Conservation (phyloP, 2,113 vertebrate genomes). For the Chionis minor region DNA sequence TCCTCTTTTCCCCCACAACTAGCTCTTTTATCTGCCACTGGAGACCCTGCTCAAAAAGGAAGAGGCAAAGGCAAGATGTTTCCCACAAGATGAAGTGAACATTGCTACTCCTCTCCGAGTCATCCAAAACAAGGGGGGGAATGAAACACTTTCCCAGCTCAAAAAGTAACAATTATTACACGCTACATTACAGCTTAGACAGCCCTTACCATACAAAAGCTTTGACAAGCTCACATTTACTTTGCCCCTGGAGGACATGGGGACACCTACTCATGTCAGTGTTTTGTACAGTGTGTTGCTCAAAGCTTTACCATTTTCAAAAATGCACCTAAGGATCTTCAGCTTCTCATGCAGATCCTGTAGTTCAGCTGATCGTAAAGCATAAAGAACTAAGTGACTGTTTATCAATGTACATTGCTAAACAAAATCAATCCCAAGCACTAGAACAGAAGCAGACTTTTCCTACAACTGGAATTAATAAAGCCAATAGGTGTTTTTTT, state of each 20-base stretch:
- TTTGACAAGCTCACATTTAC: not conserved
- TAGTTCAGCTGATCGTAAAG: not conserved
- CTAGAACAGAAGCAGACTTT: not conserved
- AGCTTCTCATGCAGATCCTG: not conserved
- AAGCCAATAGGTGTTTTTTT: not conserved
- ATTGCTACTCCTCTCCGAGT: not conserved
- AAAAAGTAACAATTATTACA: not conserved
- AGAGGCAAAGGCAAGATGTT: not conserved
- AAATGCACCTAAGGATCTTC: not conserved
- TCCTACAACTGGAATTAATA: not conserved
- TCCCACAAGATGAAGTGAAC: not conserved
- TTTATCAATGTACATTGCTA: not conserved
- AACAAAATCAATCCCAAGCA: conserved; percentile 9
- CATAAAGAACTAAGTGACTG: not conserved
- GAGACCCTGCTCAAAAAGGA: not conserved
- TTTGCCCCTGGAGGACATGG: not conserved
- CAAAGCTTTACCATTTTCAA: not conserved
- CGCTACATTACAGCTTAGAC: not conserved
- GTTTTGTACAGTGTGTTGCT: not conserved
- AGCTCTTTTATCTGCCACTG: not conserved
- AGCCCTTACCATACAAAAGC: not conserved
- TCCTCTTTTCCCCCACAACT: not conserved
- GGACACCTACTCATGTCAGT: not conserved
- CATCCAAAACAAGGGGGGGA: not conserved
- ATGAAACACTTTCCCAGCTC: not conserved